Percentiles rank a stretch among this genome's conserved stretches.
These are phyloP conservation scores for Periophthalmus modestus DNA, from an alignment of 2,113 vertebrate genomes.

Conservation along the genomic window DNA sequence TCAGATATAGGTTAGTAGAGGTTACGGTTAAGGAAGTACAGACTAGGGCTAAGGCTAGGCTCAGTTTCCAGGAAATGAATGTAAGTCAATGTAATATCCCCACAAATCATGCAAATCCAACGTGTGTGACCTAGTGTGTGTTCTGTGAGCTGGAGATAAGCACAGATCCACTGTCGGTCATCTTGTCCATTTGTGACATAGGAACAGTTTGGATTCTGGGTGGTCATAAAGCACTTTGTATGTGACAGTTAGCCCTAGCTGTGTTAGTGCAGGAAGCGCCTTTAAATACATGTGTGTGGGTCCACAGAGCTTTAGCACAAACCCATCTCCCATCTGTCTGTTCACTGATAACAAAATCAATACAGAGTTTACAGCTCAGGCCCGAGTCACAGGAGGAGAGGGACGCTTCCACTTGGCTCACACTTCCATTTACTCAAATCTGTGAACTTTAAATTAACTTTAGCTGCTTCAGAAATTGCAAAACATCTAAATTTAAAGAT, in stretches of 20 bases:
- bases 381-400: conserved; percentile 30
- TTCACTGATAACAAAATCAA: conserved; percentile 62
- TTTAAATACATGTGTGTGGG: conserved; percentile 19
- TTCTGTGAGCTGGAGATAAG: conserved; percentile 65
- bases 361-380: conserved; percentile 54
- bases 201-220: conserved; percentile 33
- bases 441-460: conserved; percentile 7
- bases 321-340: conserved; percentile 51
- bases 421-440: conserved; percentile 32
- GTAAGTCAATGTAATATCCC: too few relatives aligned
- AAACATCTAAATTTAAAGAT: neutral
- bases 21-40: too few relatives aligned
- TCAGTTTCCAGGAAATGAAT: too few relatives aligned
- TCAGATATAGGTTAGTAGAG: too few relatives aligned
- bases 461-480: neutral
- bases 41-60: too few relatives aligned
- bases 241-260: conserved; percentile 52
- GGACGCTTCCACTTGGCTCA: conserved; percentile 35
- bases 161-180: neutral
- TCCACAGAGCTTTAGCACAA: conserved; percentile 25
- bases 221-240: conserved; percentile 51
- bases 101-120: too few relatives aligned
- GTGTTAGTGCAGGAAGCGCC: conserved; percentile 19
- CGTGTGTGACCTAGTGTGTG: conserved; percentile 20
- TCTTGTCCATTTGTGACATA: conserved; percentile 12